phyloP scores from a whole-genome alignment of 2,113 vertebrate genomes.

The Cromileptes altivelis region DNA sequence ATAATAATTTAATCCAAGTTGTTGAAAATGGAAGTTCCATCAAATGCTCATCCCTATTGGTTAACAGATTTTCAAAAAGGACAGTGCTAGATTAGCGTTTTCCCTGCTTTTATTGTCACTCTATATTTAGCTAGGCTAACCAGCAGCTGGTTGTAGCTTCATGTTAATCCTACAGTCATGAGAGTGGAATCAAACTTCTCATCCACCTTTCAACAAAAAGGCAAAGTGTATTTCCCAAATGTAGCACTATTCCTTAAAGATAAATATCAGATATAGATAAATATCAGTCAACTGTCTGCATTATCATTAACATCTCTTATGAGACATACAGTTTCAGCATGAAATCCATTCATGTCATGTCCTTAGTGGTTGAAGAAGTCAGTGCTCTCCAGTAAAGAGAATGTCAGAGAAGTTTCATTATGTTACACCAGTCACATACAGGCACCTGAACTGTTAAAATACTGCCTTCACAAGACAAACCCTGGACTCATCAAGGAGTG shows the following conservation, averaged over 20 bases:
- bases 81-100: background rate
- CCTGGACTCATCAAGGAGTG: constrained; percentile 1
- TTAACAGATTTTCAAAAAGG: background rate
- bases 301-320: background rate
- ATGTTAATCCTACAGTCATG: background rate
- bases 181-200: background rate
- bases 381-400: constrained; percentile 46
- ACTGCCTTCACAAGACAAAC: constrained; percentile 37
- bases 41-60: background rate
- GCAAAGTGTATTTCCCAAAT: constrained; percentile 18
- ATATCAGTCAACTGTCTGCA: constrained; percentile 21
- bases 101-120: background rate
- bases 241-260: constrained; percentile 15
- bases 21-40: no score
- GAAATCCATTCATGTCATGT: constrained; percentile 2
- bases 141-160: background rate
- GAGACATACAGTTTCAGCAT: constrained; percentile 1
- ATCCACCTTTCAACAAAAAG: background rate
- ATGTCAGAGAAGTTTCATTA: constrained; percentile 25
- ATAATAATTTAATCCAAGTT: no score
- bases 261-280: constrained; percentile 26
- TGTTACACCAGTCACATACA: constrained; percentile 2
- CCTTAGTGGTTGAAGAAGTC: constrained; percentile 47
- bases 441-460: constrained; percentile 31
- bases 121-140: constrained; percentile 4